Evolutionary conservation across 1,140 invertebrate genomes (phyloP).

Genomic region (Drosophila albomicans): DNA sequence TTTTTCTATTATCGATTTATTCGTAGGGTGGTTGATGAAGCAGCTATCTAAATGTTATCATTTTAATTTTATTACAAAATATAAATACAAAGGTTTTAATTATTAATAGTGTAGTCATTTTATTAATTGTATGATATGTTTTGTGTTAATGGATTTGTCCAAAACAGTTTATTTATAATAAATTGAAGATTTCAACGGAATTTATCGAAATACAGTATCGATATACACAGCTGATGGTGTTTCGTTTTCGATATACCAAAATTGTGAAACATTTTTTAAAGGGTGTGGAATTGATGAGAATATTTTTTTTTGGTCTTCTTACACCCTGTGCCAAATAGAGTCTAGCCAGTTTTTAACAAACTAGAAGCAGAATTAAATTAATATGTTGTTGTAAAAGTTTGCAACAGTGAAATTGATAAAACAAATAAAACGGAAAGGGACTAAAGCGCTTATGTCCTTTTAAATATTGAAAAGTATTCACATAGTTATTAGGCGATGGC

Average conservation of each 20-base stretch:
- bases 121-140: too few relatives aligned
- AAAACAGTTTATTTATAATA: too few relatives aligned
- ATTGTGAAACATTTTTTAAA: background rate
- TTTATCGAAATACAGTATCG: background rate
- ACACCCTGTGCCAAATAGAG: slow-evolving; percentile 50
- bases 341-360: slow-evolving; percentile 48
- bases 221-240: slow-evolving; percentile 1
- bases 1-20: slow-evolving; percentile 4
- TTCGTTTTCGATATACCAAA: background rate
- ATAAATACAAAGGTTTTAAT: background rate
- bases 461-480: slow-evolving; percentile 28
- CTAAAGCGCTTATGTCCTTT: slow-evolving; percentile 36
- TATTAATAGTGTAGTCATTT: too few relatives aligned
- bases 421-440: slow-evolving; percentile 32
- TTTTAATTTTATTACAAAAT: background rate
- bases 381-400: slow-evolving; percentile 47
- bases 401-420: slow-evolving; percentile 34
- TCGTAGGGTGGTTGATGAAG: background rate
- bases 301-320: slow-evolving; percentile 7
- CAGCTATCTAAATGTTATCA: background rate
- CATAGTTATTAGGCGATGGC: slow-evolving; percentile 45
- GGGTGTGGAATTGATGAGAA: background rate
- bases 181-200: too few relatives aligned
- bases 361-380: slow-evolving; percentile 38
- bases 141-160: too few relatives aligned